A percentile compares a stretch with the other conserved stretches of the same genome.
phyloP scores from a whole-genome alignment of 2,888 invertebrate species.

The Ametastegia equiseti region DNA sequence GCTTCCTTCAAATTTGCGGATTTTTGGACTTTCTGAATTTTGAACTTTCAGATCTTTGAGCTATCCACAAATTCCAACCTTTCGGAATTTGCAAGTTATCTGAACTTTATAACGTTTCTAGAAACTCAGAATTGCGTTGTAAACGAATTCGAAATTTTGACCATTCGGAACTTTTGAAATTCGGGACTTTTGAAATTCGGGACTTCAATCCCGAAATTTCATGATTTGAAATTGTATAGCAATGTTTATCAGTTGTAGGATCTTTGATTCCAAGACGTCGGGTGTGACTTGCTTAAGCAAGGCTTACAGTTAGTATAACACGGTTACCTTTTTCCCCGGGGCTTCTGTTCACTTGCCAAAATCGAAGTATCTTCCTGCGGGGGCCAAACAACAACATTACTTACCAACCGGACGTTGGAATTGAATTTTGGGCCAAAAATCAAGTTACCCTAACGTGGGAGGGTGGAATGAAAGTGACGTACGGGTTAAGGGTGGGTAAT shows the following conservation, averaged over 20 bases:
- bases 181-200: too few species aligned
- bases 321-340: background rate
- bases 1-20: too few species aligned
- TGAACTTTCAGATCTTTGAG: too few species aligned
- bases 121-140: too few species aligned
- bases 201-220: too few species aligned
- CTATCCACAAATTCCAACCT: too few species aligned
- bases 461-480: background rate
- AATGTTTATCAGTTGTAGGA: background rate
- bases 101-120: too few species aligned
- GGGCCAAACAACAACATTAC: conserved; percentile 38
- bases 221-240: too few species aligned
- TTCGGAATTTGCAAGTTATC: too few species aligned
- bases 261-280: background rate
- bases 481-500: conserved; percentile 4
- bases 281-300: background rate
- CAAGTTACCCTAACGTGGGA: conserved; percentile 5
- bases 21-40: too few species aligned
- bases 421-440: conserved; percentile 37
- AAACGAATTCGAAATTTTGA: too few species aligned
- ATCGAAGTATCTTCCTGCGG: background rate
- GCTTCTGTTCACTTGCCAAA: conserved; percentile 2
- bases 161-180: too few species aligned
- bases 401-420: conserved; percentile 33
- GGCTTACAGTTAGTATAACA: background rate